Conservation (phyloP, 2,113 vertebrate genomes). For the Sigmodon hispidus region DNA sequence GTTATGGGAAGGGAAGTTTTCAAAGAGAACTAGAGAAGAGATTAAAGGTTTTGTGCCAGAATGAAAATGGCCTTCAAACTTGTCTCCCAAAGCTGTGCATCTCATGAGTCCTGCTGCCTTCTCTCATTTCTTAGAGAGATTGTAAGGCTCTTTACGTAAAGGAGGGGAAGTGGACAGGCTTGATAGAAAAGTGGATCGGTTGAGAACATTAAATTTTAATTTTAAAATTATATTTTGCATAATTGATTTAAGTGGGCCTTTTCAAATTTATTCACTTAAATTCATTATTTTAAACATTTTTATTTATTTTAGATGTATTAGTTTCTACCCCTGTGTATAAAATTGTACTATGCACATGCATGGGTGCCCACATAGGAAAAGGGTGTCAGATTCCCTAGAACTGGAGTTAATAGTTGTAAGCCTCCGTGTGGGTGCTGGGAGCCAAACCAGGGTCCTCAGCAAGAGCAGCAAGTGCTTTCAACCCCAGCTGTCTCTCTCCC, state of each 20-base stretch:
- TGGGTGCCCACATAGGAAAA: neutral
- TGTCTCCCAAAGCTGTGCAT: neutral
- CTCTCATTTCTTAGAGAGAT: neutral
- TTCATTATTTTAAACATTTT: neutral
- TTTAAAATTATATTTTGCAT: neutral
- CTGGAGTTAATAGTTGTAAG: neutral
- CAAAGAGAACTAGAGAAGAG: neutral
- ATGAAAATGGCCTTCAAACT: neutral
- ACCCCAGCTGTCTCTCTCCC: neutral
- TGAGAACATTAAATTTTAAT: neutral
- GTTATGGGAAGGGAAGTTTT: neutral
- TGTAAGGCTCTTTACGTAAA: neutral
- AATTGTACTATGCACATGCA: neutral
- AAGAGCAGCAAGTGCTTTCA: neutral
- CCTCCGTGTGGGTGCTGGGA: neutral
- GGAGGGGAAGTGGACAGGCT: neutral
- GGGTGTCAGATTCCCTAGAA: neutral
- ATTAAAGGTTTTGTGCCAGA: neutral
- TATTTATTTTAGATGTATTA: neutral
- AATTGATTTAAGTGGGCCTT: slow-evolving; percentile 9
- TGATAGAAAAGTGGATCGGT: neutral
- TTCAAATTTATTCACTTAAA: neutral
- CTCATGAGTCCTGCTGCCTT: neutral
- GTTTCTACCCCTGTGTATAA: neutral
- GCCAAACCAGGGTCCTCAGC: neutral